Evolutionary conservation across 2,888 invertebrate species (phyloP), one percentile per base, ranked within the genome.

Genomic region (Tachina fera): DNA sequence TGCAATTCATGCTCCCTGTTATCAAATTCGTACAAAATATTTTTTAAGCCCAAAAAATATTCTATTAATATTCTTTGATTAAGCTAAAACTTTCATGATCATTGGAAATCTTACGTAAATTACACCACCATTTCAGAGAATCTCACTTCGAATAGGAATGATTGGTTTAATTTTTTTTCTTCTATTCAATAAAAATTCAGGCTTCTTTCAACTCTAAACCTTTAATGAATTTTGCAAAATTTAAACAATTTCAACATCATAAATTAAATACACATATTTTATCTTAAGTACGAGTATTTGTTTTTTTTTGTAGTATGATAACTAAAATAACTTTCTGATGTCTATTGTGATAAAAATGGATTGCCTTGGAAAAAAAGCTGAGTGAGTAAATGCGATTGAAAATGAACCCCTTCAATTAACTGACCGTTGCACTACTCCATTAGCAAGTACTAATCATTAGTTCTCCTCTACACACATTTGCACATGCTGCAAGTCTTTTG

Each of bases 371-470:
- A 63, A 63, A n/a, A 71, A 61, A 47, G 22, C 45, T 3, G 19
- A 9, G 43, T 11, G 13, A 70, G 19, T 65, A 43, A 53, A 53
- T 45, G 19, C 16, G n/a, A 53, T 56, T 14, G 10, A 61, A 67
- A 60, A 39, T 39, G 70, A 82, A 76, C 61, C 60, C 56, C 68
- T 71, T 45, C 70, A 70, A 71, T 77, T 76, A 77, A 77, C 77
- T 83, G 77, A 65, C 71, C 76, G 65, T 77, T 77, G 82, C 65
- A 71, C 71, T 49, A 65, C 31, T 51, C 65, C 45, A 77, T 77
- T 83, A 77, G 67, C 83, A 83, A 72, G 45, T 77, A 72, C 65
- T 77, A 72, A 77, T 83, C 83, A 83, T 72, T 72, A 77, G 49
- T 77, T 71, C 74, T 74, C 75, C 68, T 31, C 72, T 51, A 16